A percentile compares a stretch with the other conserved stretches of the same genome.
phyloP scores from a whole-genome alignment of 30 jellyfish, hydroid and myxozoan genomes.

The Hydractinia symbiolongicarpus region DNA sequence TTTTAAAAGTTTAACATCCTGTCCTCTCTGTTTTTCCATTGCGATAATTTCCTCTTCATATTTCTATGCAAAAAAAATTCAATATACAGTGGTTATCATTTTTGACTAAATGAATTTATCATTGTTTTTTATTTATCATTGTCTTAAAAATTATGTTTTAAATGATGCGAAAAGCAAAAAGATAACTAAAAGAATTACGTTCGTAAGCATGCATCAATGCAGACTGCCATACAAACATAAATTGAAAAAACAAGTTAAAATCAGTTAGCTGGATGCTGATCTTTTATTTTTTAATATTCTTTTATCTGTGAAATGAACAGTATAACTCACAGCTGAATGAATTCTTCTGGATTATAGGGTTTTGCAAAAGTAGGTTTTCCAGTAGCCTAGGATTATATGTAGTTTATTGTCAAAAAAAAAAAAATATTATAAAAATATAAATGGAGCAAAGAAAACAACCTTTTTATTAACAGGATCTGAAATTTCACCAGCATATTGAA shows the following conservation, averaged over 20 bases:
- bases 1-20: slow-evolving; percentile 49
- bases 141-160: background rate
- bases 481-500: slow-evolving; percentile 77
- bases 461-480: slow-evolving; percentile 84
- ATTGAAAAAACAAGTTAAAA: no score
- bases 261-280: no score
- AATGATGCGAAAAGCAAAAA: background rate
- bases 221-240: no score
- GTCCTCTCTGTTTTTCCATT: slow-evolving; percentile 68
- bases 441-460: slow-evolving; percentile 10
- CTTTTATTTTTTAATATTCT: no score
- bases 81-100: no score
- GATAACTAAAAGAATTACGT: background rate
- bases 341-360: background rate
- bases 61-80: slow-evolving; percentile 25
- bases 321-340: background rate
- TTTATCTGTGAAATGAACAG: no score
- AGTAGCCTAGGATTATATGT: no score
- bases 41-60: slow-evolving; percentile 60
- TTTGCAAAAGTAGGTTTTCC: background rate
- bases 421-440: background rate
- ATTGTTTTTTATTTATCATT: no score
- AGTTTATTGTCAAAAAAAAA: no score
- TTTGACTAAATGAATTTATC: no score
- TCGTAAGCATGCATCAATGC: background rate